phyloP scores from a whole-genome alignment of 2,113 vertebrate genomes.

The Anoura caudifer region DNA sequence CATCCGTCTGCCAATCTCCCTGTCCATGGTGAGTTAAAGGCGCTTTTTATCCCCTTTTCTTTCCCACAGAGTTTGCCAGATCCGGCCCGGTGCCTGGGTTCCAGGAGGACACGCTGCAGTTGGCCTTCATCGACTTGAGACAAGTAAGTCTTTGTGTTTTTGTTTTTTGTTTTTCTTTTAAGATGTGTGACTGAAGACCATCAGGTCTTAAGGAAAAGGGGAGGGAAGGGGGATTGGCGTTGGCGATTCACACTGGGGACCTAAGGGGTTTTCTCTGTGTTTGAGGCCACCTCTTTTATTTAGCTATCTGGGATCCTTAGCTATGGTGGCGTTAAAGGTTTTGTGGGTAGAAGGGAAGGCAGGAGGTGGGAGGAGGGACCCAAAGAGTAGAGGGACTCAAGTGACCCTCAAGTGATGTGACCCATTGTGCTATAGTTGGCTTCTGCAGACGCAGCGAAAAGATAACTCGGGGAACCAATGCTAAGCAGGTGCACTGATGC shows the following conservation, averaged over 20 bases:
- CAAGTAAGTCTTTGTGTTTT: constrained; percentile 99
- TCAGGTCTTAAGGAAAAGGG: constrained; percentile 86
- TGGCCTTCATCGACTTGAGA: constrained; percentile 99
- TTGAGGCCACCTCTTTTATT: constrained; percentile 78
- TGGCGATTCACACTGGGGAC: constrained; percentile 82
- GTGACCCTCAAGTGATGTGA: constrained; percentile 77
- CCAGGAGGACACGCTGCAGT: constrained; percentile 99
- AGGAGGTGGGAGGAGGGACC: constrained; percentile 74
- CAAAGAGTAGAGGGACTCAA: constrained; percentile 72
- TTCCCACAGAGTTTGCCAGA: constrained; percentile 99
- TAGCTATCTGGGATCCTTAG: constrained; percentile 71
- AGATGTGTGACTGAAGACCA: constrained; percentile 92
- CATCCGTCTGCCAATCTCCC: constrained; percentile 99
- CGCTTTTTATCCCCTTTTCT: constrained; percentile 96
- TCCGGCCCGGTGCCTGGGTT: constrained; percentile 99
- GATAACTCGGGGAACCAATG: constrained; percentile 60
- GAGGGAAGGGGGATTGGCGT: constrained; percentile 78
- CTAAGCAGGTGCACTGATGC: constrained; percentile 82
- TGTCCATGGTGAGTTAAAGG: constrained; percentile 96
- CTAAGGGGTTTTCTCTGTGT: constrained; percentile 74
- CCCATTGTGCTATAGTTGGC: constrained; percentile 74
- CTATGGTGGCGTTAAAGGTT: constrained; percentile 76
- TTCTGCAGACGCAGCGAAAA: constrained; percentile 65
- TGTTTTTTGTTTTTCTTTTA: constrained; percentile 88
- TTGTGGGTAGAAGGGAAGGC: constrained; percentile 66